These are phyloP conservation scores for Tetragonula carbonaria DNA, from an alignment of 2,888 invertebrate genomes.

Conservation along the genomic window DNA sequence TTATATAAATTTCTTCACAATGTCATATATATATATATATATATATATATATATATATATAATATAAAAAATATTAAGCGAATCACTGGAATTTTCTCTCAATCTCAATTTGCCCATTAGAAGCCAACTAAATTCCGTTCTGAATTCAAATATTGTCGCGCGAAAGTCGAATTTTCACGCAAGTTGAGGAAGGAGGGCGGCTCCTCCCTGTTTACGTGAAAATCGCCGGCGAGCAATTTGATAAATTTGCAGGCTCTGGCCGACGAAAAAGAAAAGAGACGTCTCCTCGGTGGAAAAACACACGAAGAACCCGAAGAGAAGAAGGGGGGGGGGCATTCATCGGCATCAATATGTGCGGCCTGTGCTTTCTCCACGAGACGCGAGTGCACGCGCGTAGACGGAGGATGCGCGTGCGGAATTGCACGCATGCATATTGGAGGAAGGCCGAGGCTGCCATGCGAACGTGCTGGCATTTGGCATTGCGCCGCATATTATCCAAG, in stretches of 20 bases:
- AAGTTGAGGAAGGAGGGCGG: too few species aligned
- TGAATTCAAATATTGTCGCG: too few species aligned
- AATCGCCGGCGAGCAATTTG: not conserved
- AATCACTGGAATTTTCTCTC: too few species aligned
- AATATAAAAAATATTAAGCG: too few species aligned
- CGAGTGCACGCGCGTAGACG: slow-evolving; percentile 39
- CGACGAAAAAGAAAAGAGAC: not conserved
- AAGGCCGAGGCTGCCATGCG: slow-evolving; percentile 56
- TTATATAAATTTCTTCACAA: too few species aligned
- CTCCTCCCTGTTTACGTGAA: too few species aligned
- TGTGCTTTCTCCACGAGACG: slow-evolving; percentile 44
- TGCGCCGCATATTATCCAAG: slow-evolving; percentile 82
- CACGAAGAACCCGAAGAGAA: too few species aligned
- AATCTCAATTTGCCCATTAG: too few species aligned
- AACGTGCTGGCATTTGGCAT: slow-evolving; percentile 81
- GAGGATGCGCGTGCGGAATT: slow-evolving; percentile 54
- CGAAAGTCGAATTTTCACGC: too few species aligned
- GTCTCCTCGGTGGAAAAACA: slow-evolving; percentile 3
- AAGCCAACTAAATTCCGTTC: too few species aligned
- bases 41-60: too few species aligned
- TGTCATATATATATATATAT: too few species aligned
- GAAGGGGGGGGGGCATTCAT: not conserved
- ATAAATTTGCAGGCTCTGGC: not conserved
- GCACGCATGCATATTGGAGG: slow-evolving; percentile 70
- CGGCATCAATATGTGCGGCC: slow-evolving; percentile 31